Conservation (phyloP, 1,140 invertebrate genomes). For the Pentalonia nigronervosa region DNA sequence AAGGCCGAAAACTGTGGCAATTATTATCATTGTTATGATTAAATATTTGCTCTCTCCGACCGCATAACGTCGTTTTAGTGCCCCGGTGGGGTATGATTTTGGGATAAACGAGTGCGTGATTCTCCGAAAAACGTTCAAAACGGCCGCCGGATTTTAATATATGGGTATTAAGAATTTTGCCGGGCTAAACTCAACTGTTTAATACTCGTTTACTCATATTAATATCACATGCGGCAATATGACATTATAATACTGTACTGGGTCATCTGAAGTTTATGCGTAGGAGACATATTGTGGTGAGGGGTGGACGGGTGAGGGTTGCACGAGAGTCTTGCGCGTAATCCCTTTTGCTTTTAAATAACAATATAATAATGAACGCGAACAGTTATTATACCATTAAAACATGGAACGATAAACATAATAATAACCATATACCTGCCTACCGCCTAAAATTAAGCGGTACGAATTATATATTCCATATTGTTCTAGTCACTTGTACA, state of each 20-base stretch:
- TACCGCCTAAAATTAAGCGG: neutral
- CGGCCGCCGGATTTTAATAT: neutral
- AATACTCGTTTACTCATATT: slow-evolving; percentile 9
- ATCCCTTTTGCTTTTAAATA: slow-evolving; percentile 4
- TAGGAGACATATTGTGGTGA: neutral
- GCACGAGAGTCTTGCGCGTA: neutral
- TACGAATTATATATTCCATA: neutral
- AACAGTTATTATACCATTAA: slow-evolving; percentile 10
- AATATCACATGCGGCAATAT: neutral
- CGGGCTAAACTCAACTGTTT: neutral
- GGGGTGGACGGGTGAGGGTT: neutral
- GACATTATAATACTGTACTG: neutral
- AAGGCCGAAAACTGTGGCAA: neutral
- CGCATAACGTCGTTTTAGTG: neutral
- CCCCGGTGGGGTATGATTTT: neutral
- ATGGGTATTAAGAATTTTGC: neutral
- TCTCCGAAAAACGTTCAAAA: neutral
- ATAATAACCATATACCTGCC: neutral
- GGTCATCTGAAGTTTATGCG: neutral
- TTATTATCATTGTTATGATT: neutral
- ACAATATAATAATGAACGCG: neutral
- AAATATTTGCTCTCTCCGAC: neutral
- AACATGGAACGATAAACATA: neutral
- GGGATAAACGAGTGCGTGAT: neutral
- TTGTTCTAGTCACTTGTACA: neutral